Evolutionary conservation across 2,113 vertebrate species (phyloP).

Genomic region (Camelus bactrianus): DNA sequence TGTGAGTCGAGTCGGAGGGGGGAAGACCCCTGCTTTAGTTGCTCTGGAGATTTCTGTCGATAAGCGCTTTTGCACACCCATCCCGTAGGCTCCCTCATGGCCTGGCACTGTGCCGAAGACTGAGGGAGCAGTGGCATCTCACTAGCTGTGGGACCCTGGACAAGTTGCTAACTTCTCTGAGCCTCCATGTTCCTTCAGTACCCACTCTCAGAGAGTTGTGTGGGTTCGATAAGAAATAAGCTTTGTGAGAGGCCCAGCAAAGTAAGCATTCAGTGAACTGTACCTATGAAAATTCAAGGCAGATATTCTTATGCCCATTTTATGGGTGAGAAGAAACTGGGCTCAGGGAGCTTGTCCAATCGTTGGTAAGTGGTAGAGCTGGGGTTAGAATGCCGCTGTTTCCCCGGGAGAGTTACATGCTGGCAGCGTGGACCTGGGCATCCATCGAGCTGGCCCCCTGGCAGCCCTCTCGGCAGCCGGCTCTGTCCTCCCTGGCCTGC

Average conservation of each 20-base stretch:
- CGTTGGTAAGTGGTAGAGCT: background rate
- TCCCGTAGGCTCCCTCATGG: background rate
- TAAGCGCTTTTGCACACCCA: background rate
- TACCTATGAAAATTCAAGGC: background rate
- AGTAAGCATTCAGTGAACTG: background rate
- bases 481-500: background rate
- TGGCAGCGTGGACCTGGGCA: background rate
- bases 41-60: background rate
- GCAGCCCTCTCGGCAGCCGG: background rate
- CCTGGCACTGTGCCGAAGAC: background rate
- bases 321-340: background rate
- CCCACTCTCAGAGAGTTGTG: background rate
- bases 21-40: background rate
- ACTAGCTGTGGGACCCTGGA: background rate
- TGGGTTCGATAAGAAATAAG: background rate
- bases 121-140: too few species aligned
- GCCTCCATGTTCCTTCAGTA: background rate
- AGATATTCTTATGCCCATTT: background rate
- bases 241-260: background rate
- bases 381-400: background rate
- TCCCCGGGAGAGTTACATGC: background rate
- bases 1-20: background rate
- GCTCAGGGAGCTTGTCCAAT: background rate
- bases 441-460: background rate
- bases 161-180: conserved; percentile 21